Evolutionary conservation across 2,113 vertebrate genomes (phyloP), one percentile per base, ranked within the genome.

Genomic region (Rhineura floridana): DNA sequence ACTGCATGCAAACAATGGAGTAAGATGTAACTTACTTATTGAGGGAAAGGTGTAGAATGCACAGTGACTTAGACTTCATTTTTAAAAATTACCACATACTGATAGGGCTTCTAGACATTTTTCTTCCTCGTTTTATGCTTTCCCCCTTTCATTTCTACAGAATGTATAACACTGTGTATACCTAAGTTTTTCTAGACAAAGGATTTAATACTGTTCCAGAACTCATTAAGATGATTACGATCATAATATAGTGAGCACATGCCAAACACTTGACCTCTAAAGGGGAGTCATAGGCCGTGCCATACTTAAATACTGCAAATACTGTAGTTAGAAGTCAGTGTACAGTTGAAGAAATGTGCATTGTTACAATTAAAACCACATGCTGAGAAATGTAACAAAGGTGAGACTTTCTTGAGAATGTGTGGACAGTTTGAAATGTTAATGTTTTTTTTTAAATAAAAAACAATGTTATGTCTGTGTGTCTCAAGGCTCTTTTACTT

Each of bases 291-390:
- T 84, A 91, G 95, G 94, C 93, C 84, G 42, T 55, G 92, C 88
- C 13, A 39, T 89, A 63, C 91, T 95, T 93, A 93, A 94, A 93
- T 91, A 87, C 1, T 13, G 88, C 87, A 88, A 83, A 39, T 12
- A 33, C 90, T 0, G 85, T 87, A 63, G 89, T 93, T 91, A 88
- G 69, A 93, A 93, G 93, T 88, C 93, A 90, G 90, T 6, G 0
- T 10, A 48, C 77, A 70, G 85, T 87, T 3, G 90, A 96, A 97
- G 96, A 97, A 95, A 95, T 33, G 94, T 10, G 77, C 95, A 94
- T 96, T 97, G 92, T 91, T 87, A 36, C 87, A 96, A 97, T 97
- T 96, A 95, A 94, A 97, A 97, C 96, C 97, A 97, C 95, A 97
- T 97, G 97, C 93, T 91, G 92, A 92, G 91, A 87, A 93, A 91